phyloP scores from a whole-genome alignment of 2,797 vertebrate species.

The Hyperoplus lanceolatus region DNA sequence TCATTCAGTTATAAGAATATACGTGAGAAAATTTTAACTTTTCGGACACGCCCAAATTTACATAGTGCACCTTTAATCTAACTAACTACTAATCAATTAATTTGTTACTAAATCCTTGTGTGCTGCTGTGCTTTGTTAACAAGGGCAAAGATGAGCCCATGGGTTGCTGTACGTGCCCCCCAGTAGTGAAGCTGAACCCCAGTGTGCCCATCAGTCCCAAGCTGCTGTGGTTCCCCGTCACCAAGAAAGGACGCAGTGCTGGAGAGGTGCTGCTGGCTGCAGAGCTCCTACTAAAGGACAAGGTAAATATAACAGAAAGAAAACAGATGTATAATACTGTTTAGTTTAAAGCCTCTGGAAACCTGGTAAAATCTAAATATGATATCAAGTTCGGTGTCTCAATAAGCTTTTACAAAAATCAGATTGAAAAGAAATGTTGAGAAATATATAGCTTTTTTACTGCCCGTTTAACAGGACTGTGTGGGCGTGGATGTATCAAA shows the following conservation, averaged over 20 bases:
- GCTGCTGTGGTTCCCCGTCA: conserved; percentile 94
- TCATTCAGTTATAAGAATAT: too few relatives aligned
- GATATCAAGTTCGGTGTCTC: too few relatives aligned
- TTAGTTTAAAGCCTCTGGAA: too few relatives aligned
- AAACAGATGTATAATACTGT: neutral
- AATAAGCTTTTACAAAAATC: too few relatives aligned
- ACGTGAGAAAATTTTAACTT: too few relatives aligned
- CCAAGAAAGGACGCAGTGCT: conserved; percentile 86
- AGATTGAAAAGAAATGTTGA: too few relatives aligned
- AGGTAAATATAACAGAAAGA: conserved; percentile 77
- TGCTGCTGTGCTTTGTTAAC: conserved; percentile 44
- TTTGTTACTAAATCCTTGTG: conserved; percentile 1
- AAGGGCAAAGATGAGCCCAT: conserved; percentile 97
- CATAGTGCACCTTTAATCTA: neutral
- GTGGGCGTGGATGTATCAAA: too few relatives aligned
- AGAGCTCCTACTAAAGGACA: conserved; percentile 93
- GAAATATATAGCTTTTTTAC: too few relatives aligned
- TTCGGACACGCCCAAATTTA: too few relatives aligned
- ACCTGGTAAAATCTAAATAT: too few relatives aligned
- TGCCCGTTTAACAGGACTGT: too few relatives aligned
- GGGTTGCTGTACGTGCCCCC: conserved; percentile 90
- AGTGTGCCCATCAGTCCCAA: conserved; percentile 85
- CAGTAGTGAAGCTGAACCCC: conserved; percentile 91
- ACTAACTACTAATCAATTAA: neutral
- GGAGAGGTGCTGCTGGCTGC: conserved; percentile 94